Evolutionary conservation across 2,113 vertebrate genomes (phyloP).

Genomic region (Glaucomys volans): DNA sequence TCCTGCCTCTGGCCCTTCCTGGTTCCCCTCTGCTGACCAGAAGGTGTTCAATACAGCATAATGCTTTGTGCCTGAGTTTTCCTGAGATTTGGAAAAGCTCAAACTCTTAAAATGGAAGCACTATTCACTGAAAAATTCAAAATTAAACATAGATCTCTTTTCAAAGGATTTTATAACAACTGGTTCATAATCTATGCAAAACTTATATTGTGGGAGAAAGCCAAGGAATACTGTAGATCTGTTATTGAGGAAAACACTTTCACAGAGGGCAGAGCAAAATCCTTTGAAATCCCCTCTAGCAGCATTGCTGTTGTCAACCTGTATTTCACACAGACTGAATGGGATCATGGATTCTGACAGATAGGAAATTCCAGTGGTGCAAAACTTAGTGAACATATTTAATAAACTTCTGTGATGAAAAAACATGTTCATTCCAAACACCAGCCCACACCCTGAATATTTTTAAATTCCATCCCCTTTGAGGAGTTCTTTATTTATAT

Average conservation of each 20-base stretch:
- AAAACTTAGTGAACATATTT: background rate
- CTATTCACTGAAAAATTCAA: background rate
- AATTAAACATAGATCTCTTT: background rate
- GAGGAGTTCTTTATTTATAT: background rate
- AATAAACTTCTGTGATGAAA: background rate
- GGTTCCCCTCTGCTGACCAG: background rate
- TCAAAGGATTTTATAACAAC: background rate
- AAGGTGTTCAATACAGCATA: background rate
- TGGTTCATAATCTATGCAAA: background rate
- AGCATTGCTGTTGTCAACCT: background rate
- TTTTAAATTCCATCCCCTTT: background rate
- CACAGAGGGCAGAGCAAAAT: background rate
- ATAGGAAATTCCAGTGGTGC: conserved; percentile 13
- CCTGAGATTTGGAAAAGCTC: background rate
- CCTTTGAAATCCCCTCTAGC: background rate
- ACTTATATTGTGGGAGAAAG: background rate
- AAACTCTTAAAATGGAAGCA: background rate
- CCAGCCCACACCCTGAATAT: background rate
- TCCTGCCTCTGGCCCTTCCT: background rate
- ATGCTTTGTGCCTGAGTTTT: background rate
- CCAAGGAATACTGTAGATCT: background rate
- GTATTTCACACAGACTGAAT: background rate
- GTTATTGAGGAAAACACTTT: background rate
- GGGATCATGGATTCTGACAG: conserved; percentile 3
- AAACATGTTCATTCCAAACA: background rate